phyloP scores from a whole-genome alignment of 2,888 invertebrate species.

The Mesoligia furuncula region DNA sequence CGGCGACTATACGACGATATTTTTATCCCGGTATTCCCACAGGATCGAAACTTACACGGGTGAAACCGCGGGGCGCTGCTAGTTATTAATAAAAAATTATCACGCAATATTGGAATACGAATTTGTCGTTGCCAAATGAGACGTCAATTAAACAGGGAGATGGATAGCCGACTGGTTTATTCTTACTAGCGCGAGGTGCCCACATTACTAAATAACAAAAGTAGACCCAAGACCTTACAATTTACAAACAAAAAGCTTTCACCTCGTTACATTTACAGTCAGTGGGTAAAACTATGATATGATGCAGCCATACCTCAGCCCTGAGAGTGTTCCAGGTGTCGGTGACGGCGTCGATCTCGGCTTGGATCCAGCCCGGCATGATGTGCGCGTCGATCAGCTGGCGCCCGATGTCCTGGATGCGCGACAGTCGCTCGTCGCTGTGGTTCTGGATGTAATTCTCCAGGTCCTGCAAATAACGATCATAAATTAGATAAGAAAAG shows the following conservation, averaged over 20 bases:
- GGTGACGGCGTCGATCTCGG: conserved; percentile 92
- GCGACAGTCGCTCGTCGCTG: conserved; percentile 92
- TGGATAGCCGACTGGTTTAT: not conserved
- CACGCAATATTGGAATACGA: no score
- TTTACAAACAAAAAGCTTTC: not conserved
- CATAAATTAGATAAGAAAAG: no score
- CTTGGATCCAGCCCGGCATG: conserved; percentile 92
- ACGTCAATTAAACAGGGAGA: not conserved
- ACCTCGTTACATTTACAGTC: not conserved
- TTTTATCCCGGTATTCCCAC: no score
- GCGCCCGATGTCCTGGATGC: conserved; percentile 94
- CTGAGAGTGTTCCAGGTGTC: conserved; percentile 92
- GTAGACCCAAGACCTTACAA: not conserved
- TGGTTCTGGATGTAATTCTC: conserved; percentile 95
- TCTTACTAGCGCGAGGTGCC: not conserved
- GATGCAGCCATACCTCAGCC: conserved; percentile 89
- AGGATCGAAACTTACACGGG: no score
- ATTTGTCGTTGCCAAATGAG: not conserved
- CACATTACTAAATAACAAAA: not conserved
- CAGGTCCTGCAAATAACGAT: conserved; percentile 92
- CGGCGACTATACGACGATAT: no score
- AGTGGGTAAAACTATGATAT: no score
- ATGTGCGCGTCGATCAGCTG: conserved; percentile 94
- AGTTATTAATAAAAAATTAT: no score
- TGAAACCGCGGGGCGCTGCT: no score